Conservation (phyloP, 2,888 invertebrate genomes). For the Protula sp. region DNA sequence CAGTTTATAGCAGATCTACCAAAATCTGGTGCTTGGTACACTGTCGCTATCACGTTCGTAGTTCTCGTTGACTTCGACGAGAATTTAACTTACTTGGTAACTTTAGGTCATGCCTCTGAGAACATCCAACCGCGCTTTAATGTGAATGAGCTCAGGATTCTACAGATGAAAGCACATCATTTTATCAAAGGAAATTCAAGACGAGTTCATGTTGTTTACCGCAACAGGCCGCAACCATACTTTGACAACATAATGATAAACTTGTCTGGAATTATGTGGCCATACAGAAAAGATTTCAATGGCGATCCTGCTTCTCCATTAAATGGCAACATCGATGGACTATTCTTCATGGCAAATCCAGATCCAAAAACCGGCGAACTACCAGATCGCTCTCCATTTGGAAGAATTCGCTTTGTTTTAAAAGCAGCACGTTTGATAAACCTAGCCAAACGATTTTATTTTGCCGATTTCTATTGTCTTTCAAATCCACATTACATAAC, state of each 20-base stretch:
- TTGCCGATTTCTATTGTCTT: conserved; percentile 51
- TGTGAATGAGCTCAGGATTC: too few relatives aligned
- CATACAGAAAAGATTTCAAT: conserved; percentile 40
- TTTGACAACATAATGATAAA: neutral
- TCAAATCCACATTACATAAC: conserved; percentile 43
- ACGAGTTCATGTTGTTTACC: neutral
- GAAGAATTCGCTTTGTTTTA: neutral
- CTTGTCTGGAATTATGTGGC: conserved; percentile 30
- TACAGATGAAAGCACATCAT: too few relatives aligned
- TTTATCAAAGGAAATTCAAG: too few relatives aligned
- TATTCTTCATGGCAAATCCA: conserved; percentile 44
- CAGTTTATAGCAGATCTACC: too few relatives aligned
- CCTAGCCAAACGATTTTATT: conserved; percentile 32
- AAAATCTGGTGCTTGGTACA: too few relatives aligned
- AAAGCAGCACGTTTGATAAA: neutral
- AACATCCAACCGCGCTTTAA: too few relatives aligned
- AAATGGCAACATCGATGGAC: conserved; percentile 28
- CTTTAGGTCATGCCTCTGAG: too few relatives aligned
- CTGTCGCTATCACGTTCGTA: too few relatives aligned
- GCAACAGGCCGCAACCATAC: neutral
- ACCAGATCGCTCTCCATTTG: conserved; percentile 10
- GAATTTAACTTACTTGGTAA: too few relatives aligned
- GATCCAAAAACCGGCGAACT: conserved; percentile 30
- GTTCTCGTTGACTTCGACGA: too few relatives aligned
- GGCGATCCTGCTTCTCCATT: conserved; percentile 35